Evolutionary conservation across 2,888 invertebrate genomes (phyloP).

Genomic region (Escarpia spicata): DNA sequence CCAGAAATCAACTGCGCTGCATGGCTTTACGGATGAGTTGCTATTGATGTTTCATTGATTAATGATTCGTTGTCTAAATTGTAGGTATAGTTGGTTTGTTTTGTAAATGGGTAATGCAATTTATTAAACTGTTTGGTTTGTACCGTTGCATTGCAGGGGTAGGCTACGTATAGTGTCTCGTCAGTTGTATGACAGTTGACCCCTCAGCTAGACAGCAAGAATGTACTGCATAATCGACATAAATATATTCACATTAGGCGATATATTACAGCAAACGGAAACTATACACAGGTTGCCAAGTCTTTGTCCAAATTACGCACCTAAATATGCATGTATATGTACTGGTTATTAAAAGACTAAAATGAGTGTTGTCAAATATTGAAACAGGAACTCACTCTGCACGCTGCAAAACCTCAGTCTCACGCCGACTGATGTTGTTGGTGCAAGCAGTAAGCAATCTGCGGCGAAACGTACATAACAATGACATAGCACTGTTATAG

Average conservation of each 20-base stretch:
- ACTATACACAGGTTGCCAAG: too few species aligned
- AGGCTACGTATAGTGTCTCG: too few species aligned
- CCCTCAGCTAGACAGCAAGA: too few species aligned
- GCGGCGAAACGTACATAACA: neutral
- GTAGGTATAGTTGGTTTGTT: neutral
- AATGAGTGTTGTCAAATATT: too few species aligned
- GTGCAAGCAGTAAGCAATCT: neutral
- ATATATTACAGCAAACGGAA: too few species aligned
- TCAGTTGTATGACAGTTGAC: too few species aligned
- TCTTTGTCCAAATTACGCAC: neutral
- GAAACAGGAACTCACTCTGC: neutral
- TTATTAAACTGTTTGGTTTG: too few species aligned
- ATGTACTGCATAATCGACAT: too few species aligned
- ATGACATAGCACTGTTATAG: neutral
- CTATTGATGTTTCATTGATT: neutral
- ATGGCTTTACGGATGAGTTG: neutral
- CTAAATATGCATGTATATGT: neutral
- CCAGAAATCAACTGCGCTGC: neutral
- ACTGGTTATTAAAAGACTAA: neutral
- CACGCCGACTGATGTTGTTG: neutral
- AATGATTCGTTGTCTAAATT: neutral
- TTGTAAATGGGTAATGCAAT: neutral
- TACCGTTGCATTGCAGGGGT: too few species aligned
- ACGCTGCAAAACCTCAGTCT: neutral
- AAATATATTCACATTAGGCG: too few species aligned